Percentiles rank a stretch among this genome's conserved stretches.
phyloP scores from a whole-genome alignment of 2,888 invertebrate species.

The Ferrisia virgata region DNA sequence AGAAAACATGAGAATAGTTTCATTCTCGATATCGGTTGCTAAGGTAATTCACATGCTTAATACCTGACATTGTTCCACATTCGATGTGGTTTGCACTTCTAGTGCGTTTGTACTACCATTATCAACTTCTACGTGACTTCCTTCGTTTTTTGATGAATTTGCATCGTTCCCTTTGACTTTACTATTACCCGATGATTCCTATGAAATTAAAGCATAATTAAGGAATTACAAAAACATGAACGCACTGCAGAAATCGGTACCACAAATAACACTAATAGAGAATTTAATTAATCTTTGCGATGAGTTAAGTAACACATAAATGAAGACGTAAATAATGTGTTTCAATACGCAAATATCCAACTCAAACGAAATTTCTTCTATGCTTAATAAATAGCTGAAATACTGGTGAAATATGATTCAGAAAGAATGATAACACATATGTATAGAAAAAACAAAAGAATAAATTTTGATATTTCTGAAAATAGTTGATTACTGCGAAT shows the following conservation, averaged over 20 bases:
- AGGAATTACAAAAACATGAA: no score
- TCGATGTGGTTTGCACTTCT: neutral
- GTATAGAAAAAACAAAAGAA: neutral
- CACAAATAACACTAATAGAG: no score
- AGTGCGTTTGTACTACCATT: neutral
- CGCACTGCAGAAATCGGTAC: no score
- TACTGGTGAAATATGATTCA: neutral
- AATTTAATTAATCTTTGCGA: no score
- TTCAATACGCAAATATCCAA: neutral
- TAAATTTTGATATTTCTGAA: neutral
- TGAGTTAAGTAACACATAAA: no score
- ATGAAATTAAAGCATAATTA: neutral
- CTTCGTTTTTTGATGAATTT: neutral
- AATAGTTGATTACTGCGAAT: neutral
- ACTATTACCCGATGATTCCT: neutral
- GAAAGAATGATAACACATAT: neutral
- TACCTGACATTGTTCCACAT: neutral
- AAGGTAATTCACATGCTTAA: no score
- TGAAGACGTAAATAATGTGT: no score
- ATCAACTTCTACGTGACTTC: neutral
- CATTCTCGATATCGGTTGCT: neutral
- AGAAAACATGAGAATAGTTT: neutral
- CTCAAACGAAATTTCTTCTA: neutral
- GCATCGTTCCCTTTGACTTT: neutral
- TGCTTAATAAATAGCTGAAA: no score